Base-by-base conservation (phyloP, 2,797 vertebrate species). In the Brachymystax lenok region DNA sequence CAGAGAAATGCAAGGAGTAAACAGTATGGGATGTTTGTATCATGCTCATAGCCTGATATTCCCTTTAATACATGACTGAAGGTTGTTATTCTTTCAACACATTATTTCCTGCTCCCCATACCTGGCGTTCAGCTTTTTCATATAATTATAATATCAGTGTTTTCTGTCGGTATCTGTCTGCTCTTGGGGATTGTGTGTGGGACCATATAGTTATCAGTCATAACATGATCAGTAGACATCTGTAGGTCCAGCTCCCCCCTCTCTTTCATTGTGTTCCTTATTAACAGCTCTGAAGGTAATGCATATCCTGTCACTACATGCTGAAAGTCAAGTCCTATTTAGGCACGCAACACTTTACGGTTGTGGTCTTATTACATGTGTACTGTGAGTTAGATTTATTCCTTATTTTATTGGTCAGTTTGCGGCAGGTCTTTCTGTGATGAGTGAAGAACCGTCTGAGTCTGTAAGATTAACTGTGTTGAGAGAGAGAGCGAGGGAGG, bases 181-280 rank as follows among this genome's bases (percentile, higher is more conserved):
- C 88, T 85, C 78, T 72, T 82, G 83, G 89, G 75, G 84, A 92
- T 91, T 92, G 89, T 90, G 83, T 88, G 80, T 84, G 77, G 21
- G 12, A 71, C 76, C 74, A 7, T 71, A 76, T 75, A 87, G 84
- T 88, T 84, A 85, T 91, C 89, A 83, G 81, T 76, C 35, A 5
- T 74, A 73, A 67, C 50, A 33, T 10, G n/a, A 27, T 28, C 3
- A 30, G 28, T 8, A 16, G 27, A 12, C 66, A 30, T 27, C 28
- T 16, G 66, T 12, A 40, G 66, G 12, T 28, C 27, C 66, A 30
- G 66, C 27, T 27, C 24, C 5, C 5, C 66, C 82, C 73, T 82
- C 86, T 81, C 76, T 75, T 79, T 89, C 86, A 88, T 91, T 89
- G 86, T 89, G 77, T 28, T 56, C 80, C 12, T 84, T 84, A 77